Base-by-base conservation (phyloP, 92 coral and sea anemone species). In the Palythoa heliodiscus region DNA sequence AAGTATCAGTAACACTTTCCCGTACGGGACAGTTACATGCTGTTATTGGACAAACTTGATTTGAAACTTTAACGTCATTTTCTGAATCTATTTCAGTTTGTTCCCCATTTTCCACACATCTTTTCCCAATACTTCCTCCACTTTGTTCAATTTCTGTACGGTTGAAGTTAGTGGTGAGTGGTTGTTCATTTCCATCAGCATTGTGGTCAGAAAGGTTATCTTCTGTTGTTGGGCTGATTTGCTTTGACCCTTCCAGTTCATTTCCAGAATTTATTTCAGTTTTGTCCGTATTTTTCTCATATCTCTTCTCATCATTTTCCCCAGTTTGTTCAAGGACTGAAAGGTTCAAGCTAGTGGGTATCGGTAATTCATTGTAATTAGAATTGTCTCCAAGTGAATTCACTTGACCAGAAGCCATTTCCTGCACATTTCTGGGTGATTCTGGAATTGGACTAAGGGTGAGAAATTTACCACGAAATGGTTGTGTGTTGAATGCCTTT, bases 391-490 rank as follows among this genome's bases (percentile, higher is more conserved):
- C 29, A 5, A 53, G 35, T 8, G 70, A 19, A 55, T 11, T 35
- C 14, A 11, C 37, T 71, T 68, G 71, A 37, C 52, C 73, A 13
- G 52, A 52, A 53, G 16, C 35, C 29, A 11, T 35, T 5, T 71
- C 79, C 37, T 53, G 79, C 53, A 67, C 35, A 5, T 19, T 73
- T 61, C 97, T 90, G 10, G 99, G 96, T 17, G 94, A 90, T 75
- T 97, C 99, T 48, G 95, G 95, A 48, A 93, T 93, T 0, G 99
- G 99, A 86, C 97, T 94, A 29, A 94, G 86, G 11, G 69, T 83
- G 8, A 93, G 61, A 60, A 86, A 78, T 67, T 82, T 90, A 20
- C 91, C 92, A 54, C 87, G 90, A 73, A 90, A 58, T 58, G 83
- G 52, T 66, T 88, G 88, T 1, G 93, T 13, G 54, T 61, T 88